These are phyloP conservation scores for Struthidea cinerea DNA, from an alignment of 2,113 vertebrate species.

Conservation along the genomic window DNA sequence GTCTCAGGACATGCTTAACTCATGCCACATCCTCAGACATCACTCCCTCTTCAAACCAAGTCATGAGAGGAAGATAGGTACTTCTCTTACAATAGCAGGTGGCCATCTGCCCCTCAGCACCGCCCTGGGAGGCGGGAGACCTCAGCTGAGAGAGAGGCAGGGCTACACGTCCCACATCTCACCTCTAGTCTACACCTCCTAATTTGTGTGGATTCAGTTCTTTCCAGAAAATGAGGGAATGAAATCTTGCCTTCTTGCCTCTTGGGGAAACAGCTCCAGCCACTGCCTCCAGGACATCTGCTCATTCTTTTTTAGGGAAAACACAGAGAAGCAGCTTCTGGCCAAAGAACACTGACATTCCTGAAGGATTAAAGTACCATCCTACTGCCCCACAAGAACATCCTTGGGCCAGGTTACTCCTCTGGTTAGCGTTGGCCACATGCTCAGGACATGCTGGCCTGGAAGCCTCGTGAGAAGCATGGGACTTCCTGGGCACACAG, in stretches of 20 bases:
- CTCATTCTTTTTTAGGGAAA: not conserved
- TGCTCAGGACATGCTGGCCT: not conserved
- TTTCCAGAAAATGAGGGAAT: not conserved
- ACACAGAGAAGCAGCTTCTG: not conserved
- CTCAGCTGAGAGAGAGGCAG: not conserved
- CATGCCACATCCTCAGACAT: not conserved
- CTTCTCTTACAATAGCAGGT: not conserved
- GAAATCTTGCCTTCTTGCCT: not conserved
- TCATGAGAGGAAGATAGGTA: accelerated
- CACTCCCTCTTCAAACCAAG: not conserved
- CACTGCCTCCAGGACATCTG: accelerated
- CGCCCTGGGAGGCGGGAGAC: not conserved
- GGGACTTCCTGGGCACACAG: not conserved
- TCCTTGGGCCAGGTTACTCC: not conserved
- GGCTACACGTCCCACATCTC: not conserved
- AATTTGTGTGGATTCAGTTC: not conserved
- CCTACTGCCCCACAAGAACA: not conserved
- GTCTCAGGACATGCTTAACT: not conserved
- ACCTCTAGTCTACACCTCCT: not conserved
- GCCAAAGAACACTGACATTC: not conserved
- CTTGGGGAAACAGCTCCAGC: not conserved
- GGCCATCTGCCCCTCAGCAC: not conserved
- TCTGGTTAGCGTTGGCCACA: not conserved
- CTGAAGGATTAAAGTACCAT: not conserved
- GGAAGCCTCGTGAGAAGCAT: accelerated